phyloP scores from a whole-genome alignment of 1,140 invertebrate species.

The Papilio xuthus region DNA sequence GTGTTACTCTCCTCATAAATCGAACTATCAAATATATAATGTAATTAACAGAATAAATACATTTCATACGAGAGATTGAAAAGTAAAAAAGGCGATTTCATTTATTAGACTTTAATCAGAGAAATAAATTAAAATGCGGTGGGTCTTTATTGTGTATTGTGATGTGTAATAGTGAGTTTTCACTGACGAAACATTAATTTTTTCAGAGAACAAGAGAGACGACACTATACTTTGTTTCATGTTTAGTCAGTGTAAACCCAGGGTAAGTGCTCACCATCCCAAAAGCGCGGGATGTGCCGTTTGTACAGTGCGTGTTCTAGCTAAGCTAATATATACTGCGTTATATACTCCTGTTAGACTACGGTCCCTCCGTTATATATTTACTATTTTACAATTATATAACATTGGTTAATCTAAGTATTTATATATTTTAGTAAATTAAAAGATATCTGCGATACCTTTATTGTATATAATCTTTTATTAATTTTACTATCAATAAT shows the following conservation, averaged over 20 bases:
- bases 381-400: constrained; percentile 10
- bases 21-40: not conserved
- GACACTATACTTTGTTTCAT: not conserved
- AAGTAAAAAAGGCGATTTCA: not conserved
- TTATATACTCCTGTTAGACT: not conserved
- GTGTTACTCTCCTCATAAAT: not conserved
- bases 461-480: not conserved
- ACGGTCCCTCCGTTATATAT: constrained; percentile 3
- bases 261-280: not conserved
- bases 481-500: too few species aligned
- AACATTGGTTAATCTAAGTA: not conserved
- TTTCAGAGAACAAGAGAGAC: too few species aligned
- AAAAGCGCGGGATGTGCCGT: constrained; percentile 50
- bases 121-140: not conserved
- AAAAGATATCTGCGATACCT: not conserved
- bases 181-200: not conserved
- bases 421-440: not conserved
- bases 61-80: not conserved
- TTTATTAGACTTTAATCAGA: not conserved
- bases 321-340: constrained; percentile 11
- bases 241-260: not conserved
- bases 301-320: constrained; percentile 34
- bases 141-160: not conserved
- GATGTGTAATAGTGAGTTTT: not conserved
- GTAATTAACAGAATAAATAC: not conserved